These are phyloP conservation scores for Drosophila acutilabella DNA, from an alignment of 2,888 invertebrate species.

Conservation along the genomic window DNA sequence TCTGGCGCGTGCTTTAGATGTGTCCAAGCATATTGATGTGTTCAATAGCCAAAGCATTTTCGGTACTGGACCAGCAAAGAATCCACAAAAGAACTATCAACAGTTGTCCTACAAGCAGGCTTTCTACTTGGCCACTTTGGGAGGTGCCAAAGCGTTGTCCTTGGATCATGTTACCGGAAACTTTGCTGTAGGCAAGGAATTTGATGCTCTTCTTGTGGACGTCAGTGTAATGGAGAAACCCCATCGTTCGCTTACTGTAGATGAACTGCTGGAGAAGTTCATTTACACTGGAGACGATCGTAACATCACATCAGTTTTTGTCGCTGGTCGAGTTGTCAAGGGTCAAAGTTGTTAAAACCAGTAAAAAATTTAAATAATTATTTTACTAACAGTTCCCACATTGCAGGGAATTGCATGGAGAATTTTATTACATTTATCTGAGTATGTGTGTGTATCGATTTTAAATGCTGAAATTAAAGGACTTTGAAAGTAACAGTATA, in stretches of 20 bases:
- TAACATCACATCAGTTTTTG: slow-evolving; percentile 91
- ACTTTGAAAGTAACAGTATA: slow-evolving; percentile 38
- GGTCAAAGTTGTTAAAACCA: not conserved
- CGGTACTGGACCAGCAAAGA: slow-evolving; percentile 66
- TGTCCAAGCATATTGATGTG: slow-evolving; percentile 89
- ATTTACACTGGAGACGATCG: slow-evolving; percentile 93
- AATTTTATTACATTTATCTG: slow-evolving; percentile 59
- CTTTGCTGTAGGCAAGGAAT: slow-evolving; percentile 92
- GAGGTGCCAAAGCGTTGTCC: slow-evolving; percentile 93
- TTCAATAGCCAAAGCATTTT: slow-evolving; percentile 84
- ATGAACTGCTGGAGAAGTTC: slow-evolving; percentile 90
- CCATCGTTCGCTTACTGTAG: slow-evolving; percentile 86
- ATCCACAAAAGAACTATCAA: slow-evolving; percentile 66
- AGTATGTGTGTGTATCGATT: slow-evolving; percentile 35
- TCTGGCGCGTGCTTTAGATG: slow-evolving; percentile 90
- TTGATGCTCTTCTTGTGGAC: slow-evolving; percentile 94
- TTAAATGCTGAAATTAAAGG: slow-evolving; percentile 61
- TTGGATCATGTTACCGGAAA: slow-evolving; percentile 91
- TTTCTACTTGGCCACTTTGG: slow-evolving; percentile 92
- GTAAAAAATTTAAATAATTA: not conserved
- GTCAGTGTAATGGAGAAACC: slow-evolving; percentile 87
- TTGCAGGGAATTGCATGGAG: slow-evolving; percentile 52
- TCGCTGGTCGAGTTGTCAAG: slow-evolving; percentile 88
- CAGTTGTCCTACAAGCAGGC: slow-evolving; percentile 91
- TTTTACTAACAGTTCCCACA: slow-evolving; percentile 49